Base-by-base conservation (phyloP, 2,888 invertebrate species). In the Malthinus seriepunctatus region DNA sequence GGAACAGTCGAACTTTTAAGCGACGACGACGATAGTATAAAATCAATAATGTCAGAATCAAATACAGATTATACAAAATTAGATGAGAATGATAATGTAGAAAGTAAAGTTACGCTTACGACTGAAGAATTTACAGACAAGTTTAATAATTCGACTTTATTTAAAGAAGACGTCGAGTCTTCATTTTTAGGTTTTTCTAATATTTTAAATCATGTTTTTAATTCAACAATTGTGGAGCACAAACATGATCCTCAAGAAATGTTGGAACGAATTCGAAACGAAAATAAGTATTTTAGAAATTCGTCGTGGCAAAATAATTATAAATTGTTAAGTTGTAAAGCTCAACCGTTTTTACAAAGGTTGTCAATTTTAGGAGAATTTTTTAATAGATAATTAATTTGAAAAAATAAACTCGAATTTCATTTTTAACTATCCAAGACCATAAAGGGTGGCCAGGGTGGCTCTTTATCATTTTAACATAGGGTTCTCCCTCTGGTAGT, bases 281-380 rank as follows among this genome's bases (percentile, higher is more conserved):
- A 82, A 57, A 86, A 88, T 65, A 84, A 85, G 52, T 81, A 82
- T 72, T 84, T 86, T 54, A 82, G 82, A 6, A 86, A 87, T 71
- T 78, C 81, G 62, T 83, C 86, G 0, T 85, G 86, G 74, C 79
- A 80, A 9, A 75, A 81, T 38, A 85, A 86, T 71, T 91, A 87
- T 76, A 85, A 89, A 60, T 73, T 89, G 9, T 79, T 95, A 54
- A 84, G 88, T 45, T 95, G 95, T 69, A 87, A 88, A 49, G 89
- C 91, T 1, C 93, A 91, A 55, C 88, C 91, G 10, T 93, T 91
- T 76, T 77, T 90, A 60, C 89, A 90, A 76, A 83, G 89, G 71
- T 83, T 93, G 75, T 89, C 90, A 10, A 81, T 92, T 63, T 85
- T 89, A 60, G 93, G 93, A 0, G 92, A 93, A 82, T 89, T 93